A percentile compares a stretch with the other conserved stretches of the same genome.
Evolutionary conservation across 2,113 vertebrate species (phyloP).

Genomic region (Struthio camelus): DNA sequence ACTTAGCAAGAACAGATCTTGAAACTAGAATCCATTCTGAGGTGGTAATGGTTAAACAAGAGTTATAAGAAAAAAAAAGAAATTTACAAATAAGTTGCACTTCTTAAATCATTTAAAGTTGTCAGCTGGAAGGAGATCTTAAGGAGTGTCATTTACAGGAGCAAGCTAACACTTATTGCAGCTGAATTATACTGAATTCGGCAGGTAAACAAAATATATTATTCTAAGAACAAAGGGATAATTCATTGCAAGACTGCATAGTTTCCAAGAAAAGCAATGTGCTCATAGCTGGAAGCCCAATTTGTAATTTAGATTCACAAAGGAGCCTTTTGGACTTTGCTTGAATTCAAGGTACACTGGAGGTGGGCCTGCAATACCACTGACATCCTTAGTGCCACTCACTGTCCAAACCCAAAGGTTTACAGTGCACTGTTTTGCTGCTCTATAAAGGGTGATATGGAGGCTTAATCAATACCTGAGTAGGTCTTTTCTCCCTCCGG

Average conservation of each 20-base stretch:
- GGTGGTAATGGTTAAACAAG: neutral
- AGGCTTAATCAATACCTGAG: fast-evolving
- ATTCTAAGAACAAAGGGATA: neutral
- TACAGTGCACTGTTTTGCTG: neutral
- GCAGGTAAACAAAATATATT: neutral
- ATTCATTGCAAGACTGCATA: neutral
- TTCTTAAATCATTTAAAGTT: neutral
- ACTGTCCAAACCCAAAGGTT: neutral
- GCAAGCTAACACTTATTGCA: neutral
- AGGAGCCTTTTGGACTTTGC: neutral
- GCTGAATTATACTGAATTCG: neutral
- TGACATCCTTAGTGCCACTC: neutral
- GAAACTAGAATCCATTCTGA: neutral
- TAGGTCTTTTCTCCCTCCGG: neutral
- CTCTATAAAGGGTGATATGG: neutral
- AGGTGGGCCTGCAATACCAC: neutral
- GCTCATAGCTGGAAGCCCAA: neutral
- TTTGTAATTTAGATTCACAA: neutral
- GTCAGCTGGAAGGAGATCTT: neutral
- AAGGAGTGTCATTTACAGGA: neutral
- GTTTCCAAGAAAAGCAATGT: neutral
- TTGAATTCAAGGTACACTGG: neutral
- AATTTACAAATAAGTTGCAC: neutral
- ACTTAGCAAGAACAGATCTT: neutral
- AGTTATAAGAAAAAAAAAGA: neutral